Conservation (phyloP, 1,140 invertebrate genomes). For the Nephila pilipes region DNA sequence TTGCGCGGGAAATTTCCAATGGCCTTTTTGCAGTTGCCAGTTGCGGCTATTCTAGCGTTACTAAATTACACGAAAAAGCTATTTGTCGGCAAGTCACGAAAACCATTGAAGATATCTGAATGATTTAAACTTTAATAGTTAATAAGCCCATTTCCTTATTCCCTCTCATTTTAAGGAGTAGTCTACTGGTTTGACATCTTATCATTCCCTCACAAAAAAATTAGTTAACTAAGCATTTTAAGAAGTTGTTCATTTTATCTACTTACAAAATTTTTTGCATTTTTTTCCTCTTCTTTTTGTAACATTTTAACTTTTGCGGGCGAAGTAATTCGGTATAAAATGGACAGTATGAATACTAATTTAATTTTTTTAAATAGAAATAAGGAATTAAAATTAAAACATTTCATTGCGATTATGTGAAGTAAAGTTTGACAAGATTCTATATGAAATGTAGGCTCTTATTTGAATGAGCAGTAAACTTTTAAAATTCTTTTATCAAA, state of each 20-base stretch:
- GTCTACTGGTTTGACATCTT: background rate
- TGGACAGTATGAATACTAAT: no score
- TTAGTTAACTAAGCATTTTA: background rate
- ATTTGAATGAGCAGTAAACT: no score
- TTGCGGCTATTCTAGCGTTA: background rate
- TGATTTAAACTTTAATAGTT: conserved; percentile 27
- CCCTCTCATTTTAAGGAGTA: background rate
- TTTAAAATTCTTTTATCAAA: no score
- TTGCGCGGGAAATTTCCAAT: background rate
- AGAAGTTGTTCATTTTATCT: no score
- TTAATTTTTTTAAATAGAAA: no score
- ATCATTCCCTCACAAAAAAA: background rate
- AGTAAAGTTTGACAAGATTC: no score
- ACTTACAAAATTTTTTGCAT: no score
- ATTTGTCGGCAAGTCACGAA: conserved; percentile 36
- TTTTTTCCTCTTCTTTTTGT: background rate
- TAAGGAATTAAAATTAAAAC: no score
- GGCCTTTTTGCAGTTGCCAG: background rate
- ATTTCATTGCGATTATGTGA: no score
- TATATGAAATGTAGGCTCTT: no score
- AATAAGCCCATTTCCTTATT: background rate
- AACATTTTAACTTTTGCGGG: background rate
- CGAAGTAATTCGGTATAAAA: background rate
- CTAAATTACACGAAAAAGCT: conserved; percentile 34
- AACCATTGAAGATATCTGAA: background rate